Conservation (phyloP, 2,113 vertebrate genomes). For the Pterocles burchelli region DNA sequence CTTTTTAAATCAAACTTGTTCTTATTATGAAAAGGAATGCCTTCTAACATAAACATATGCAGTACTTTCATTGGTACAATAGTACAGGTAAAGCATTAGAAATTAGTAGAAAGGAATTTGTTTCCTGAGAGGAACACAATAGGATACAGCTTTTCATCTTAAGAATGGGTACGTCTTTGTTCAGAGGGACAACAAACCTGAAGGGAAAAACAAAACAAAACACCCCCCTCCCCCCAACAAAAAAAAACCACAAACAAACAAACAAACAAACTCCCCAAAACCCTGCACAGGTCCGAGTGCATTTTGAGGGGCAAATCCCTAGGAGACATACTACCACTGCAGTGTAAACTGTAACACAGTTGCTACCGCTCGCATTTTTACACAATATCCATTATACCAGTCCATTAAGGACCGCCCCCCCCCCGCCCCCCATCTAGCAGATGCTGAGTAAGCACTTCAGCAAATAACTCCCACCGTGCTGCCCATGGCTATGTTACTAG, state of each 20-base stretch:
- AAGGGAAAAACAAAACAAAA: background rate
- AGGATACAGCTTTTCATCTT: background rate
- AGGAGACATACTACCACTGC: background rate
- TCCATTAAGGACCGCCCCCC: background rate
- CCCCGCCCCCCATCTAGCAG: background rate
- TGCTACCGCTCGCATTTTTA: background rate
- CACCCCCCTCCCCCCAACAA: background rate
- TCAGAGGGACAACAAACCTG: background rate
- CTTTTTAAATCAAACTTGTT: background rate
- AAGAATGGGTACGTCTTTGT: background rate
- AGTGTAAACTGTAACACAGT: background rate
- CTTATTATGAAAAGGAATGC: background rate
- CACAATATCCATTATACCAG: background rate
- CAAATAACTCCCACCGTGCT: background rate
- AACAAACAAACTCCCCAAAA: background rate
- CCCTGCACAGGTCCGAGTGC: background rate
- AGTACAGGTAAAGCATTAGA: background rate
- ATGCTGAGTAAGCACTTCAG: background rate
- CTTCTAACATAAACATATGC: background rate
- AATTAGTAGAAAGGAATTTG: background rate
- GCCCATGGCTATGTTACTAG: rapidly evolving
- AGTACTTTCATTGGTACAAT: background rate
- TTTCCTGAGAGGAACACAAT: background rate
- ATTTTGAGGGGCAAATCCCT: background rate
- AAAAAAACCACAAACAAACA: background rate